Evolutionary conservation across 2,113 vertebrate genomes (phyloP).

Genomic region (Bolborhynchus lineola): DNA sequence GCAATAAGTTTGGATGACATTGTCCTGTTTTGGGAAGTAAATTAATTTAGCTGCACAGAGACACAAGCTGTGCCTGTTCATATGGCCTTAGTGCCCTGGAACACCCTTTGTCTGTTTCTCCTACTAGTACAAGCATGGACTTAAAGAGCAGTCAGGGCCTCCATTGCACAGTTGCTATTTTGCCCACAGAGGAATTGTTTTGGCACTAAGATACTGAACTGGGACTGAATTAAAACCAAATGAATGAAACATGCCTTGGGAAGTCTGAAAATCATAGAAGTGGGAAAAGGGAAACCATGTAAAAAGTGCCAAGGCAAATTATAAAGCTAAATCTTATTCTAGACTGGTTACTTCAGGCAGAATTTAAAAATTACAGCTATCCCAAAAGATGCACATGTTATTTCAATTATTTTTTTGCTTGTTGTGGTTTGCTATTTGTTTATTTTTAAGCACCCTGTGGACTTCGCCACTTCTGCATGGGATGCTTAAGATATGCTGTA

Average conservation of each 20-base stretch:
- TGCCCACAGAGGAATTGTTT: not conserved
- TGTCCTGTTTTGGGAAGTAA: not conserved
- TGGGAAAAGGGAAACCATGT: not conserved
- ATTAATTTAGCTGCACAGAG: not conserved
- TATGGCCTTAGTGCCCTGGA: not conserved
- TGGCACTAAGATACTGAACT: not conserved
- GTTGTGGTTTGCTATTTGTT: not conserved
- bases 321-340: not conserved
- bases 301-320: not conserved
- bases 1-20: not conserved
- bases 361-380: not conserved
- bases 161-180: not conserved
- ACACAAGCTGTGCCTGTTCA: not conserved
- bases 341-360: not conserved
- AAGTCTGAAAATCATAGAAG: not conserved
- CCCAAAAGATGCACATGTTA: not conserved
- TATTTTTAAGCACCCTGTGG: not conserved
- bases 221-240: not conserved
- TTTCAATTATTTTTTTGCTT: not conserved
- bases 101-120: not conserved
- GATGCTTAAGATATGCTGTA: not conserved
- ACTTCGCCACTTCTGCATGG: not conserved
- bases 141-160: not conserved
- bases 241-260: not conserved
- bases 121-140: not conserved